These are phyloP conservation scores for Eudyptes chrysolophus DNA, from an alignment of 2,113 vertebrate species.

Conservation along the genomic window DNA sequence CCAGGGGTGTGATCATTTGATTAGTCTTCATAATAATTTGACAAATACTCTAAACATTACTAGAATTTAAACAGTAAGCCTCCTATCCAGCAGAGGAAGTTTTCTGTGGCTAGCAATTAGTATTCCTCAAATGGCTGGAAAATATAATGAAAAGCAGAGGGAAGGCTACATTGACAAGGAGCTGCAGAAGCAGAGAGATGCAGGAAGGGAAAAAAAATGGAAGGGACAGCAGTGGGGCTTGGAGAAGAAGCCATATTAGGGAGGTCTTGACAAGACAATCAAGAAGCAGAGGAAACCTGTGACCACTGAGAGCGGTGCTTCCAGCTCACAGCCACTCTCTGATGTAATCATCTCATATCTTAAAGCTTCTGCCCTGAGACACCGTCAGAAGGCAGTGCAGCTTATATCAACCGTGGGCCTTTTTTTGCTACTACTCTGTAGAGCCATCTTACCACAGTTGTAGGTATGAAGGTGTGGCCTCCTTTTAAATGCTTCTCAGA, in stretches of 20 bases:
- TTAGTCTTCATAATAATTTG: not conserved
- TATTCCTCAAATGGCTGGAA: not conserved
- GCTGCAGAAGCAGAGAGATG: not conserved
- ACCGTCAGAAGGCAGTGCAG: not conserved
- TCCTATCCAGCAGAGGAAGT: not conserved
- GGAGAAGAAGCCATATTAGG: not conserved
- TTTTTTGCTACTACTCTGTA: not conserved
- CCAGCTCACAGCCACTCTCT: not conserved
- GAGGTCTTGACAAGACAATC: not conserved
- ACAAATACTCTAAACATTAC: not conserved
- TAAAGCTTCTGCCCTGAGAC: not conserved
- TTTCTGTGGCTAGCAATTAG: not conserved
- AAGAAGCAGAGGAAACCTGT: not conserved
- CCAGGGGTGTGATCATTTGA: not conserved
- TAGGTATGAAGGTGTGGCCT: not conserved
- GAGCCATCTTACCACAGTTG: not conserved
- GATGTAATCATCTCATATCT: not conserved
- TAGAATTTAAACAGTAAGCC: not conserved
- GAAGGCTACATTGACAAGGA: not conserved
- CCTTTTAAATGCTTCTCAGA: not conserved
- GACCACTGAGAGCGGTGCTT: not conserved
- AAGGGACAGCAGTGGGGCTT: not conserved
- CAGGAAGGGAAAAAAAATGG: not conserved
- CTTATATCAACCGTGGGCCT: not conserved
- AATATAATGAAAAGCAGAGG: not conserved